Conservation (phyloP, 2,797 vertebrate genomes). For the Pachyuromys duprasi region DNA sequence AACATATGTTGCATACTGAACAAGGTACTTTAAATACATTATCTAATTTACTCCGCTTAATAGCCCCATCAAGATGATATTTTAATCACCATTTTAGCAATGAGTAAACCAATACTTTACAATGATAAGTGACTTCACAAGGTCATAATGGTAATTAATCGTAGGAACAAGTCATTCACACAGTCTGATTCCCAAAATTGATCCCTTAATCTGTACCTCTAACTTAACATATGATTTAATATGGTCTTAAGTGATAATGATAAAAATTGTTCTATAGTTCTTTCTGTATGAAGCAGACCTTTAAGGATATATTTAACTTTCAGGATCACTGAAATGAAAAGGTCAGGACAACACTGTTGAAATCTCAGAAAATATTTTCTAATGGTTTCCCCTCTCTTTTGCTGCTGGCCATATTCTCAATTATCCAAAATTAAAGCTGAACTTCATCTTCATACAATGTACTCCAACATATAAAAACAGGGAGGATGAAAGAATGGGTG, state of each 20-base stretch:
- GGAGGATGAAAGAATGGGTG: not conserved
- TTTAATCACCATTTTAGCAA: slow-evolving; percentile 47
- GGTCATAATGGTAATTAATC: slow-evolving; percentile 30
- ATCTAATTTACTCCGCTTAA: slow-evolving; percentile 55
- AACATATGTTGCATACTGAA: slow-evolving; percentile 27
- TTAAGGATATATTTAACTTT: slow-evolving; percentile 63
- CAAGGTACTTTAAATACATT: slow-evolving; percentile 30
- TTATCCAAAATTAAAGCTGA: not conserved
- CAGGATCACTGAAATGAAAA: slow-evolving; percentile 60
- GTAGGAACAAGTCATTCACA: not conserved
- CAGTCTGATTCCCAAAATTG: slow-evolving; percentile 11
- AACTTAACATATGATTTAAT: not conserved
- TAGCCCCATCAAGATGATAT: slow-evolving; percentile 7
- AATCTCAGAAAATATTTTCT: slow-evolving; percentile 32
- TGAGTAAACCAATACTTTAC: slow-evolving; percentile 51
- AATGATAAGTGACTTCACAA: slow-evolving; percentile 50
- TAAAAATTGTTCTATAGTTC: slow-evolving; percentile 16
- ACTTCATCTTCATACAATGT: not conserved
- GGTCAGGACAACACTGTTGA: not conserved
- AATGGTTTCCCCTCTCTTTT: not conserved
- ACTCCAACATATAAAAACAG: slow-evolving; percentile 27
- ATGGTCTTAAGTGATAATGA: not conserved
- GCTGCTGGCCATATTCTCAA: not conserved
- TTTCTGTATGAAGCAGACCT: slow-evolving; percentile 26
- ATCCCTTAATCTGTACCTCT: not conserved